Evolutionary conservation across 1,140 invertebrate species (phyloP), one percentile per base, ranked within the genome.

Genomic region (Luehdorfia chinensis): DNA sequence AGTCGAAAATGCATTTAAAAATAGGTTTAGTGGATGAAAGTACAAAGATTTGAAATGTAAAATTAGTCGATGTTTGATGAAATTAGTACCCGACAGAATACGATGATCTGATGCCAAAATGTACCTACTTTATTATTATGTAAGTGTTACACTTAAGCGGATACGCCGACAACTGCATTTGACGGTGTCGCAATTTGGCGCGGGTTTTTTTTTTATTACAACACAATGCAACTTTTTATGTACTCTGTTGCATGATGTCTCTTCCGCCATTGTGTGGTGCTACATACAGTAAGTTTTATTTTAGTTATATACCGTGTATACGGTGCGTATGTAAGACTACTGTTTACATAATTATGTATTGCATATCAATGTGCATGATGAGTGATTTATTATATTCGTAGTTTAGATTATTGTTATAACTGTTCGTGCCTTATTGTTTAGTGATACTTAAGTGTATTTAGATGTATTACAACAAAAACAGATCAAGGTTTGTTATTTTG

Each of bases 1-100:
- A 72, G 66, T 80, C 67, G 53, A 61, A 70, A 66, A 69, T 76
- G 80, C 80, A 84, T 84, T 84, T 84, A 84, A 63, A 66, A 53
- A 58, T 81, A 84, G 75, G 45, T 70, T 80, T 75, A 76, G 66
- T 62, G 41, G 53, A 59, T 50, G 47, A 67, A 77, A 79, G 77
- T 84, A 84, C 77, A 84, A 81, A 77, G 59, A 73, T 65, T 76
- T 66, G 61, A 75, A 66, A 59, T 68, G 63, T 58, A 50, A 47
- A 51, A 41, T 53, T 51, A 62, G 32, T 45, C 43, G 36, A 53
- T 21, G 33, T 46, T 63, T 59, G 55, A 59, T 52, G 28, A 50
- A 61, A 46, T 50, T 50, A 31, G 16, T 23, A 37, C 41, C 31
- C 45, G 47, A 37, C 23, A 45, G 23, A 37, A 25, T 28, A 53